phyloP scores from a whole-genome alignment of 2,888 invertebrate species.

The Heteropelma amictum region DNA sequence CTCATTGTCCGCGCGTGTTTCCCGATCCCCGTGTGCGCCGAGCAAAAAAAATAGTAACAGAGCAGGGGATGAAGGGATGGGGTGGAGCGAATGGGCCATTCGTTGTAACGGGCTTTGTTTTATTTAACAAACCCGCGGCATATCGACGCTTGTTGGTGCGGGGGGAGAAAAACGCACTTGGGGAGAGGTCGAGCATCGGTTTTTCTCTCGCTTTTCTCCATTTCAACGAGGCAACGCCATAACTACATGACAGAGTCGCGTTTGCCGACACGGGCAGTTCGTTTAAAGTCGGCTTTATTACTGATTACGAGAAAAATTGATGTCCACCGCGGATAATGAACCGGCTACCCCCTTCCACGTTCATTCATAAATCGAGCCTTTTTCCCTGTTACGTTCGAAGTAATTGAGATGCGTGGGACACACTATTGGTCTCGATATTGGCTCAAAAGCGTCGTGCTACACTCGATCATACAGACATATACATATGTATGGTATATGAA shows the following conservation, averaged over 20 bases:
- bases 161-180: conserved; percentile 11
- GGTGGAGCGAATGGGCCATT: conserved; percentile 68
- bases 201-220: conserved; percentile 30
- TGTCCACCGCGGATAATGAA: conserved; percentile 71
- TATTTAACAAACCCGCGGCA: conserved; percentile 72
- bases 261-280: conserved; percentile 66
- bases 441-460: conserved; percentile 21
- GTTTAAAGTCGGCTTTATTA: conserved; percentile 73
- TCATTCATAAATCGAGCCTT: background rate
- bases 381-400: conserved; percentile 14
- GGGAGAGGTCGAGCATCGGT: conserved; percentile 30
- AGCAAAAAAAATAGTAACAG: conserved; percentile 4
- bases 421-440: conserved; percentile 51
- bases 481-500: too few relatives aligned
- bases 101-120: conserved; percentile 74
- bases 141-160: conserved; percentile 49
- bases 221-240: conserved; percentile 11
- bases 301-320: conserved; percentile 74
- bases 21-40: conserved; percentile 15
- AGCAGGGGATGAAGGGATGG: background rate
- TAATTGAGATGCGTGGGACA: conserved; percentile 54
- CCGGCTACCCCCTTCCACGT: conserved; percentile 42
- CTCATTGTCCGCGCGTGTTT: conserved; percentile 43
- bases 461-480: conserved; percentile 23
- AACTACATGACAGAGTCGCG: too few relatives aligned